A percentile compares a stretch with the other conserved stretches of the same genome.
phyloP scores from a whole-genome alignment of 2,888 invertebrate genomes.

The Orthonychiurus folsomi region DNA sequence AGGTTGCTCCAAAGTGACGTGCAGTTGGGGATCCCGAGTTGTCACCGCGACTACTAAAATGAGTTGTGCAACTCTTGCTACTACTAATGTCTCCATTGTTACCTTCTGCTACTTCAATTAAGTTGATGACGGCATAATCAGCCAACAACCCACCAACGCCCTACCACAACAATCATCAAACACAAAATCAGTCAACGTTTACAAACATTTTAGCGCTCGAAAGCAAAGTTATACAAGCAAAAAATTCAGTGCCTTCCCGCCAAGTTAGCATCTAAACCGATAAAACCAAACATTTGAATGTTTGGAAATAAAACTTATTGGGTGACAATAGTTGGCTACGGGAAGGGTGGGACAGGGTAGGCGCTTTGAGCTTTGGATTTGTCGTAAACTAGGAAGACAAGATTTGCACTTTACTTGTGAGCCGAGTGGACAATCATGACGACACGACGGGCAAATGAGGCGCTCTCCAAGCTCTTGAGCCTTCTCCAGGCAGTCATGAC shows the following conservation, averaged over 20 bases:
- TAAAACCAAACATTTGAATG: too few relatives aligned
- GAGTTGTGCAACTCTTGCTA: slow-evolving; percentile 23
- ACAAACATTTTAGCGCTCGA: not conserved
- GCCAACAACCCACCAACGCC: slow-evolving; percentile 60
- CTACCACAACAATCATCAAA: slow-evolving; percentile 44
- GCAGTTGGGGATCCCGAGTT: slow-evolving; percentile 8
- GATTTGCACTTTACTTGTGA: slow-evolving; percentile 20
- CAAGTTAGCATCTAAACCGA: too few relatives aligned
- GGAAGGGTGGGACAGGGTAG: too few relatives aligned
- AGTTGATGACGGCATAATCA: slow-evolving; percentile 53
- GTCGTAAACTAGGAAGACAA: too few relatives aligned
- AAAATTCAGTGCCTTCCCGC: too few relatives aligned
- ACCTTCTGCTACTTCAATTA: slow-evolving; percentile 44
- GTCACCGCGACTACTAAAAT: not conserved
- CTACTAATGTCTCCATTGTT: slow-evolving; percentile 16
- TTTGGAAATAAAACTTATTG: too few relatives aligned
- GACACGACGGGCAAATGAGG: slow-evolving; percentile 64
- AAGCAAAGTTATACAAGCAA: too few relatives aligned
- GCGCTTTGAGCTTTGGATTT: too few relatives aligned
- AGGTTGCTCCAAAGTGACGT: slow-evolving; percentile 56
- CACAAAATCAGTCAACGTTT: not conserved
- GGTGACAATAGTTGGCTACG: too few relatives aligned
- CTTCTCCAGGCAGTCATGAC: slow-evolving; percentile 70
- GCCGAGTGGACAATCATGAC: slow-evolving; percentile 45
- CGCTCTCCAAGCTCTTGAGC: slow-evolving; percentile 59